These are phyloP conservation scores for Catostylus mosaicus DNA, from an alignment of 30 jellyfish, hydroid and myxozoan genomes.

Conservation along the genomic window DNA sequence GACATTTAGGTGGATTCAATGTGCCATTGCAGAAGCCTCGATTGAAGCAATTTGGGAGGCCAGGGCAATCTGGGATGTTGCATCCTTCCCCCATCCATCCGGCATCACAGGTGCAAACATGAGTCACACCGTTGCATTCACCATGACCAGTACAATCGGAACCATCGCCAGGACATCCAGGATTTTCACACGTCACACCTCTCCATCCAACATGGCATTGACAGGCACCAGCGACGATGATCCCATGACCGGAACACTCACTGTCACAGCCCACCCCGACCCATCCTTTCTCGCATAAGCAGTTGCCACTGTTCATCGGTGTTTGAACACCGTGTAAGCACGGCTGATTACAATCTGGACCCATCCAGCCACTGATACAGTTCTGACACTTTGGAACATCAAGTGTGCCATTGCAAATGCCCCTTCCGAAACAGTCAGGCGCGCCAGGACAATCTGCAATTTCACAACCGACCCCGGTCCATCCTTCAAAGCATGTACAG, in stretches of 20 bases:
- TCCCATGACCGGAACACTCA: slow-evolving; percentile 72
- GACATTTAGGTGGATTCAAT: slow-evolving; percentile 45
- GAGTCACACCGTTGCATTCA: slow-evolving; percentile 65
- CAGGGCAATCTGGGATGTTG: slow-evolving; percentile 70
- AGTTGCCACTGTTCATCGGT: slow-evolving; percentile 73
- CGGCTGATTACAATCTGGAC: slow-evolving; percentile 67
- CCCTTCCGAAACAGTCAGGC: slow-evolving; percentile 65
- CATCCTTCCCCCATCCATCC: slow-evolving; percentile 78
- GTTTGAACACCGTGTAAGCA: slow-evolving; percentile 57
- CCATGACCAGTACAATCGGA: slow-evolving; percentile 75
- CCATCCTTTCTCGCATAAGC: slow-evolving; percentile 66
- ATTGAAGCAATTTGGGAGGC: slow-evolving; percentile 65
- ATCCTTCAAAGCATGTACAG: slow-evolving; percentile 69
- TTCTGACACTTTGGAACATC: slow-evolving; percentile 61
- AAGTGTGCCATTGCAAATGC: slow-evolving; percentile 55
- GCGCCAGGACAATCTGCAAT: slow-evolving; percentile 74
- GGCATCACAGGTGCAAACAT: slow-evolving; percentile 61
- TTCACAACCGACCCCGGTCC: slow-evolving; percentile 74
- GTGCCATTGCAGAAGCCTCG: slow-evolving; percentile 69
- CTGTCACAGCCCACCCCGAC: slow-evolving; percentile 77
- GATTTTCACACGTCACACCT: slow-evolving; percentile 67
- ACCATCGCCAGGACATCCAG: slow-evolving; percentile 79
- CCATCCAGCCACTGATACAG: slow-evolving; percentile 70
- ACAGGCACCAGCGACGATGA: slow-evolving; percentile 33
- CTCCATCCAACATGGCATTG: slow-evolving; percentile 74